Percentiles rank a stretch among this genome's conserved stretches.
Conservation (phyloP, 2,888 invertebrate species). For the Aporophyla nigra region DNA sequence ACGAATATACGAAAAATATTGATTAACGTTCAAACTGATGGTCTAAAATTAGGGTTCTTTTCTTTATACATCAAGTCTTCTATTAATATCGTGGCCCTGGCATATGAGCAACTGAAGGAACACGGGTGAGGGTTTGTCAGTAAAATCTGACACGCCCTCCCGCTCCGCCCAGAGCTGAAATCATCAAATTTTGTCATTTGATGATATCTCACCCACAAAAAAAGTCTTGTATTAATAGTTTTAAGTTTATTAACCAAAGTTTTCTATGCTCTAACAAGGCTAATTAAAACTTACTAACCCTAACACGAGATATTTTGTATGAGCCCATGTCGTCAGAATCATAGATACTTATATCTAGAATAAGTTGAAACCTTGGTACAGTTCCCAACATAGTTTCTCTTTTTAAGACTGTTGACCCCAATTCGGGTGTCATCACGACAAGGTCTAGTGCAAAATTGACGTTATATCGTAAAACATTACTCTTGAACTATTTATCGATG, state of each 20-base stretch:
- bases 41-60: not conserved
- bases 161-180: too few species aligned
- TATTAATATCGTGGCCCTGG: too few species aligned
- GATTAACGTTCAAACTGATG: too few species aligned
- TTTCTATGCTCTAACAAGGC: too few species aligned
- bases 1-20: too few species aligned
- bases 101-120: too few species aligned
- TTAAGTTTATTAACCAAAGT: too few species aligned
- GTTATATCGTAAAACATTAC: slow-evolving; percentile 4
- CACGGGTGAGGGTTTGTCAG: too few species aligned
- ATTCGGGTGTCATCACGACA: slow-evolving; percentile 1
- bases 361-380: not conserved
- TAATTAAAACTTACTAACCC: not conserved
- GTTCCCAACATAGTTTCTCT: not conserved
- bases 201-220: too few species aligned
- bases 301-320: not conserved
- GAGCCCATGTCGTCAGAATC: not conserved
- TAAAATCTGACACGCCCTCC: too few species aligned
- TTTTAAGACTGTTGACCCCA: slow-evolving; percentile 11
- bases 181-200: too few species aligned
- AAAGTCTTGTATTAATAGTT: too few species aligned
- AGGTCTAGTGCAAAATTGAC: slow-evolving; percentile 15
- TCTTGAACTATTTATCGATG: slow-evolving; percentile 3
- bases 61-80: not conserved
- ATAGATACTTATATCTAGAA: not conserved